Base-by-base conservation (phyloP, 2,113 vertebrate species). In the Xenus cinereus region DNA sequence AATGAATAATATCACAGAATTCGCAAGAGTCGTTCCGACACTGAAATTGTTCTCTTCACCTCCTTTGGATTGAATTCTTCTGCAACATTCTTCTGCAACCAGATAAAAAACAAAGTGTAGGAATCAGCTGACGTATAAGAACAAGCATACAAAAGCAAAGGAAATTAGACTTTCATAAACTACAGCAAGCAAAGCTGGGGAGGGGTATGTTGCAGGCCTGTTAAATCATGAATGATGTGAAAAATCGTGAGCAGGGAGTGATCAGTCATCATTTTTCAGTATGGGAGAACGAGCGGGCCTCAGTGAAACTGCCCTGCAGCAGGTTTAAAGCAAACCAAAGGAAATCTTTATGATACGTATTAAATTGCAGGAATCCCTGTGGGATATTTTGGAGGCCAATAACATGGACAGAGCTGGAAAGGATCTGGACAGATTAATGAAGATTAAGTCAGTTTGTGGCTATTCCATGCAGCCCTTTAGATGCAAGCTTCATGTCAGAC, bases 371-470 rank as follows among this genome's bases (percentile, higher is more conserved):
- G 60, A 90, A 89, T 35, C 72, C 86, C 45, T 30, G 6, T 6
- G 56, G 30, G 86, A 77, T 21, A 14, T 72, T 81, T 37, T 78
- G 68, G 26, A 81, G 18, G 93, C 80, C 89, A 92, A 81, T 92
- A 91, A 6, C 15, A 46, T 33, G 62, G 80, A 63, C 14, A 46
- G 75, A 86, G 10, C 53, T 91, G 84, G 91, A 92, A 95, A 82
- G 60, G 56, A 75, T 91, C 60, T 67, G 30, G 16, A 71, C 6
- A 81, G 72, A 89, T 95, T 91, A 90, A 72, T 56, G 89, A 72
- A 95, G 80, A 93, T 95, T 92, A 81, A 68, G 56, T 95, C 76
- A 5, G 4, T 90, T 95, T 93, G 51, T 87, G 46, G 33, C 39
- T 71, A 32, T 84, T 90, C 39, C 24, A 56, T 54, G 43, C 30